phyloP scores from a whole-genome alignment of 1,140 invertebrate species.

The Littorina saxatilis region DNA sequence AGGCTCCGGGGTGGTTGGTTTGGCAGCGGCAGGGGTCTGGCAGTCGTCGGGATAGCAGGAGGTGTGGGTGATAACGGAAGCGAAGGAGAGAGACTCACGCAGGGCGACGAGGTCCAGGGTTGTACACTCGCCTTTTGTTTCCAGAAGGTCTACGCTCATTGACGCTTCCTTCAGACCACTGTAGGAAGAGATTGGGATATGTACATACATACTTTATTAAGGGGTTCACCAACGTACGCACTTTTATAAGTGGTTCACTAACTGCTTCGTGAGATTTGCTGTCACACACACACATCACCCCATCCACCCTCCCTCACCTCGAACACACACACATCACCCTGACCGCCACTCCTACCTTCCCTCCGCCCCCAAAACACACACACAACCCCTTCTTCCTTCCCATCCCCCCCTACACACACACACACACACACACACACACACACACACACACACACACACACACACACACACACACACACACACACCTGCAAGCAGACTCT shows the following conservation, averaged over 20 bases:
- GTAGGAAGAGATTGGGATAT: too few relatives aligned
- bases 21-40: too few relatives aligned
- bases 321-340: too few relatives aligned
- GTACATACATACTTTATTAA: too few relatives aligned
- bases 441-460: constrained; percentile 19
- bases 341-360: not conserved
- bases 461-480: constrained; percentile 6
- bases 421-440: constrained; percentile 12
- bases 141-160: constrained; percentile 7
- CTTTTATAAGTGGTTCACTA: not conserved
- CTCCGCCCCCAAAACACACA: not conserved
- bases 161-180: constrained; percentile 29
- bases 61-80: not conserved
- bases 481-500: constrained; percentile 29
- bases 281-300: too few relatives aligned
- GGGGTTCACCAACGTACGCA: too few relatives aligned
- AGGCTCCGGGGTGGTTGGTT: not conserved
- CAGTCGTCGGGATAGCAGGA: constrained; percentile 34
- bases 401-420: too few relatives aligned
- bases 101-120: not conserved
- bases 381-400: too few relatives aligned
- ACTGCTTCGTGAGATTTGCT: too few relatives aligned
- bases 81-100: constrained; percentile 6
- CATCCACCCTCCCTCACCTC: too few relatives aligned
- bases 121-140: constrained; percentile 19